A percentile compares a stretch with the other conserved stretches of the same genome.
These are phyloP conservation scores for Saxidomus purpurata DNA, from an alignment of 1,140 invertebrate species.

Conservation along the genomic window DNA sequence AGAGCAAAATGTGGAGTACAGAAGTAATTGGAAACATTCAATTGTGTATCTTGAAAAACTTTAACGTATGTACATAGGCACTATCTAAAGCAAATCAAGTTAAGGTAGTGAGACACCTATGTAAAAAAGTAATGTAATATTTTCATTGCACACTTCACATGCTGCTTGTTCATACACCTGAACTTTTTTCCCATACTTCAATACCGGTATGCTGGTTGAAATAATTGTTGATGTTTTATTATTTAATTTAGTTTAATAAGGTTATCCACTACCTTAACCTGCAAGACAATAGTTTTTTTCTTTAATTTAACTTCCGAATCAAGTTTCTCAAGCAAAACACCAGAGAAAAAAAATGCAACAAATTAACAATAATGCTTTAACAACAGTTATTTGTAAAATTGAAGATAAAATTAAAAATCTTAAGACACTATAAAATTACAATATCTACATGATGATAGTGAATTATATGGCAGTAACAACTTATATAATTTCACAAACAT, in stretches of 20 bases:
- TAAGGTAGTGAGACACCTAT: conserved; percentile 1
- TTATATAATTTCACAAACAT: background rate
- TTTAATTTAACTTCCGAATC: background rate
- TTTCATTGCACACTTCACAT: too few species aligned
- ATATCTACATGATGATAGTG: conserved; percentile 17
- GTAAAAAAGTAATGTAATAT: background rate
- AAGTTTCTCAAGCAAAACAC: conserved; percentile 1
- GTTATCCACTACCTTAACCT: background rate
- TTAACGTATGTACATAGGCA: conserved; percentile 31
- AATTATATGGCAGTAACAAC: background rate
- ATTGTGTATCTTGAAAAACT: background rate
- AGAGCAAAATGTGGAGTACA: background rate
- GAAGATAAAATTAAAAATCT: background rate
- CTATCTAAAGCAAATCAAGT: conserved; percentile 16
- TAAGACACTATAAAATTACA: conserved; percentile 36
- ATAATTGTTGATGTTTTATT: too few species aligned
- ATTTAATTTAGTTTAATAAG: background rate
- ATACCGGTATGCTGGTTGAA: too few species aligned
- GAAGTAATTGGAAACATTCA: background rate
- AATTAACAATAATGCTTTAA: conserved; percentile 28
- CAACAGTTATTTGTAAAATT: conserved; percentile 26
- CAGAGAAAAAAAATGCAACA: background rate
- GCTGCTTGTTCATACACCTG: too few species aligned
- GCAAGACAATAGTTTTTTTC: background rate
- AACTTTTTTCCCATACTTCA: too few species aligned